Evolutionary conservation across 2,888 invertebrate species (phyloP), one percentile per base, ranked within the genome.

Genomic region (Ophonus ardosiacus): DNA sequence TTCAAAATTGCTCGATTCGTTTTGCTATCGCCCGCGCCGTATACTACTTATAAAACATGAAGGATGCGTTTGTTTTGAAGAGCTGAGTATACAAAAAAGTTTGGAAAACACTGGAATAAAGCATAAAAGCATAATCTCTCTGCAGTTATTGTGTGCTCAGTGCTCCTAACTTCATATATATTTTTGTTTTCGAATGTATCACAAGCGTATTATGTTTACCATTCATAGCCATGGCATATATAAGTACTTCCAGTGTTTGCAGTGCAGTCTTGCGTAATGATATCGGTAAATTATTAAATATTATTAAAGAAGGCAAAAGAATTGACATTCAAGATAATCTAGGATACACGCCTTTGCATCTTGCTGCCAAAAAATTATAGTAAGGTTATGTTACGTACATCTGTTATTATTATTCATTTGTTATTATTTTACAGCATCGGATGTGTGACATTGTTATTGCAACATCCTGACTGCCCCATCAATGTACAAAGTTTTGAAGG

Each of bases 241-340:
- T 84, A 63, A 51, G 51, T 61, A 7, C n/a, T 15, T 63, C 63
- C 7, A n/a, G 15, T 31, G 43, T 84, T 15, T 43, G 63, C 51
- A 13, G 15, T 24, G 84, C 84, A 31, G 63, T 84, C 15, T 13
- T 78, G 6, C 31, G 78, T 24, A 63, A 84, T 24, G 31, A 78
- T 84, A 8, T 84, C n/a, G 24, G 17, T 0, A 74, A 78, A 65
- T 63, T 84, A 31, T 43, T 3, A 0, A 13, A 40, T 15, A 17
- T 84, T 51, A 31, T 84, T 1, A 24, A 51, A 24, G 51, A 65
- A 31, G 63, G 78, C 3, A 84, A 65, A 51, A 31, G 84, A 56
- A 24, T 78, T 2, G 84, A 84, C 15, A 65, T 63, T 8, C 78
- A 78, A 51, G 84, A 84, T 51, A 84, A 84, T 56, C 51, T 78